These are phyloP conservation scores for Melanogrammus aeglefinus DNA, from an alignment of 2,797 vertebrate species.

Conservation along the genomic window DNA sequence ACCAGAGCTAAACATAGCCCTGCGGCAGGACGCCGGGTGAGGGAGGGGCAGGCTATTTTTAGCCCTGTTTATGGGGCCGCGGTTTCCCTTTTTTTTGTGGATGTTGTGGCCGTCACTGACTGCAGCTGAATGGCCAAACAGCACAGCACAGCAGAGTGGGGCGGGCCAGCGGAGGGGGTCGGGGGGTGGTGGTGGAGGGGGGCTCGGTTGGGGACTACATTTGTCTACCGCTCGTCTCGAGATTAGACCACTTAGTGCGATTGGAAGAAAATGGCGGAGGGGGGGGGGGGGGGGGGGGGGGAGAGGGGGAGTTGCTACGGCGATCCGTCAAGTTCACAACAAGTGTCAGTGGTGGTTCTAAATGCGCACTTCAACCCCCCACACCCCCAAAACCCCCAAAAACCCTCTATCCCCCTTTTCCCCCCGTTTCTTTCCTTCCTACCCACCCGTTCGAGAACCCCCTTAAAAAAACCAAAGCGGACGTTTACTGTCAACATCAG, in stretches of 20 bases:
- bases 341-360: slow-evolving; percentile 34
- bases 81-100: slow-evolving; percentile 39
- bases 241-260: slow-evolving; percentile 50
- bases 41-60: slow-evolving; percentile 65
- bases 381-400: slow-evolving; percentile 8
- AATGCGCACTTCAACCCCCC: background rate
- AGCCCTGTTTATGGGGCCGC: slow-evolving; percentile 66
- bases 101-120: slow-evolving; percentile 3
- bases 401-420: slow-evolving; percentile 17
- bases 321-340: slow-evolving; percentile 28
- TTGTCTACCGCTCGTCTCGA: slow-evolving; percentile 29
- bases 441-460: background rate
- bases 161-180: too few relatives aligned
- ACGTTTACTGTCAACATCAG: slow-evolving; percentile 1
- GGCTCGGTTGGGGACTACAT: slow-evolving; percentile 1
- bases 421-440: background rate
- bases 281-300: slow-evolving; percentile 16
- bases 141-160: background rate
- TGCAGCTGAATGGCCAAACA: slow-evolving; percentile 56
- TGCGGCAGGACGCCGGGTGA: slow-evolving; percentile 62
- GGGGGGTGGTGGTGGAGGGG: too few relatives aligned
- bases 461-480: background rate
- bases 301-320: slow-evolving; percentile 10
- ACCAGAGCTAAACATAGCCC: slow-evolving; percentile 71
- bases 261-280: slow-evolving; percentile 31